Evolutionary conservation across 2,113 vertebrate genomes (phyloP).

Genomic region (Gymnocephalus cernua): DNA sequence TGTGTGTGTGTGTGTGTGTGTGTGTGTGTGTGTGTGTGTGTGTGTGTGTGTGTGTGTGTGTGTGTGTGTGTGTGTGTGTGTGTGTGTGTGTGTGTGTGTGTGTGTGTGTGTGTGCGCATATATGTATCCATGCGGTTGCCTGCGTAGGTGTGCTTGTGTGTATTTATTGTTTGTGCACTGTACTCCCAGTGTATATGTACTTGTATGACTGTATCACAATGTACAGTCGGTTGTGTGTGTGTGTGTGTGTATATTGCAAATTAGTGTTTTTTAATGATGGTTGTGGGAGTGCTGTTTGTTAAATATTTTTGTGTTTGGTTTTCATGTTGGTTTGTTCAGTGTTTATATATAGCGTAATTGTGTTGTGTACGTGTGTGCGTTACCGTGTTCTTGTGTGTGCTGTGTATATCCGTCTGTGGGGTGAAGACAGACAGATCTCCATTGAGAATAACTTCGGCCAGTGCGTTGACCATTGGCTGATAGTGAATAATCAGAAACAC

Average conservation of each 20-base stretch:
- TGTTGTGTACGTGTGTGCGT: constrained; percentile 52
- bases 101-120: not conserved
- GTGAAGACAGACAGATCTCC: constrained; percentile 94
- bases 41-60: constrained; percentile 53
- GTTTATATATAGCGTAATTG: not conserved
- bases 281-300: constrained; percentile 76
- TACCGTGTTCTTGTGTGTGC: constrained; percentile 89
- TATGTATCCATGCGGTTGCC: constrained; percentile 5
- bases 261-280: constrained; percentile 79
- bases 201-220: not conserved
- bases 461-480: constrained; percentile 92
- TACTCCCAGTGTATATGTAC: not conserved
- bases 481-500: constrained; percentile 98
- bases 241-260: constrained; percentile 66
- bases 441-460: constrained; percentile 96
- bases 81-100: constrained; percentile 4
- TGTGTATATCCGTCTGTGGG: constrained; percentile 84
- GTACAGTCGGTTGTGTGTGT: not conserved
- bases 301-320: not conserved
- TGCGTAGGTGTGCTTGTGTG: constrained; percentile 9
- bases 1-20: constrained; percentile 1
- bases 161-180: constrained; percentile 28
- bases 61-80: constrained; percentile 8
- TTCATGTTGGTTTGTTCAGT: not conserved
- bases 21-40: constrained; percentile 3